Evolutionary conservation across 2,113 vertebrate species (phyloP).

Genomic region (Romanogobio albipinnatus): DNA sequence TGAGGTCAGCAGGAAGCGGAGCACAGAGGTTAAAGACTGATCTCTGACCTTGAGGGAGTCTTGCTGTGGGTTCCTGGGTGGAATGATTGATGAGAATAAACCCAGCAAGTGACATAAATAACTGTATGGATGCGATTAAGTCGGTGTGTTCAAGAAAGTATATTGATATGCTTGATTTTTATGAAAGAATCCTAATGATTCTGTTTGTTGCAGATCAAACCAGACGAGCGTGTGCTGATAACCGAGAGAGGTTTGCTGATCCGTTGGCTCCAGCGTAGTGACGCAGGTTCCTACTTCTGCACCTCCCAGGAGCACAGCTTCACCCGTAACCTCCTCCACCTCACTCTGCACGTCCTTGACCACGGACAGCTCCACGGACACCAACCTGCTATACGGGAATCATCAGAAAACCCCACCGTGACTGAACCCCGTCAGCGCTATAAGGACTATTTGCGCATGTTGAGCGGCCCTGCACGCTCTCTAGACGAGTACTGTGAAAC

Average conservation of each 20-base stretch:
- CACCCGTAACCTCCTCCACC: slow-evolving; percentile 82
- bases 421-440: slow-evolving; percentile 85
- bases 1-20: slow-evolving; percentile 53
- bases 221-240: slow-evolving; percentile 88
- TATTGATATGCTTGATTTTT: neutral
- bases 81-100: slow-evolving; percentile 55
- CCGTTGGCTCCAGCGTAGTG: slow-evolving; percentile 84
- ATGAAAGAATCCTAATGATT: neutral
- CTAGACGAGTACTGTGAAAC: slow-evolving; percentile 96
- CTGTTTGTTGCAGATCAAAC: slow-evolving; percentile 78
- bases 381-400: slow-evolving; percentile 72
- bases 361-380: slow-evolving; percentile 84
- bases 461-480: slow-evolving; percentile 85
- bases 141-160: neutral
- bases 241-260: slow-evolving; percentile 91
- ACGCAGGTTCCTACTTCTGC: slow-evolving; percentile 87
- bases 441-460: slow-evolving; percentile 92
- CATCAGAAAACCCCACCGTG: slow-evolving; percentile 71
- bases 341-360: slow-evolving; percentile 87
- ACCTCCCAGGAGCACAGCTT: slow-evolving; percentile 93
- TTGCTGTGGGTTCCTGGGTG: slow-evolving; percentile 22
- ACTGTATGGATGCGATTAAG: neutral
- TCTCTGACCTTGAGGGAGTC: slow-evolving; percentile 50
- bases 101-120: slow-evolving; percentile 48
- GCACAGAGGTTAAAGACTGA: slow-evolving; percentile 49